Percentiles rank a stretch among this genome's conserved stretches.
These are phyloP conservation scores for Calcarius lapponicus DNA, from an alignment of 2,797 vertebrate species.

Conservation along the genomic window DNA sequence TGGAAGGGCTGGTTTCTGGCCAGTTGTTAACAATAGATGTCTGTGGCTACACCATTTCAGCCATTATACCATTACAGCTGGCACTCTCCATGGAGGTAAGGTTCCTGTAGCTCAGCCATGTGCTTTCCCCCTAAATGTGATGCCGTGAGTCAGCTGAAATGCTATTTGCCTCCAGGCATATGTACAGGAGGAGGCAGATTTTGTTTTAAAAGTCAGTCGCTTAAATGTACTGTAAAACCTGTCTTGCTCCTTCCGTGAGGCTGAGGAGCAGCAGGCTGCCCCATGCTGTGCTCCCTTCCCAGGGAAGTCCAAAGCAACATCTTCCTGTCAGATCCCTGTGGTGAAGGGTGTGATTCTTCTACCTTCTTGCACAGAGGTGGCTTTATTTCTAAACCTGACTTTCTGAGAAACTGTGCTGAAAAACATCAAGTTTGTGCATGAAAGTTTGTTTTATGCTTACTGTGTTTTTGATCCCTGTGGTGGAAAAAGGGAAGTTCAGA, in stretches of 20 bases:
- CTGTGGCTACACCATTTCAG: neutral
- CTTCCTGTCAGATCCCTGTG: neutral
- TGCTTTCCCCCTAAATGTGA: neutral
- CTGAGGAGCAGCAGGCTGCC: neutral
- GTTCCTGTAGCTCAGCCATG: neutral
- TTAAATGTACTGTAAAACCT: neutral
- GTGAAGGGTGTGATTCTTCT: fast-evolving
- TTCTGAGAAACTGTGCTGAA: neutral
- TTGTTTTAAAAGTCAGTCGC: neutral
- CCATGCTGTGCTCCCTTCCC: neutral
- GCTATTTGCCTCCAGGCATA: neutral
- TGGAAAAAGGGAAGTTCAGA: neutral
- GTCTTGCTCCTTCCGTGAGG: neutral
- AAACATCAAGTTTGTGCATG: neutral
- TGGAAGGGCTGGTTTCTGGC: neutral
- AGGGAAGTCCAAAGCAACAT: neutral
- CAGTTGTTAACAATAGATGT: neutral
- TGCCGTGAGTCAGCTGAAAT: neutral
- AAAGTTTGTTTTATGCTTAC: neutral
- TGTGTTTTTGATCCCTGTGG: neutral
- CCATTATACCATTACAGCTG: neutral
- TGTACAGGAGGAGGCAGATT: neutral
- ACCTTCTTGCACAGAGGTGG: neutral
- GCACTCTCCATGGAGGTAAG: neutral
- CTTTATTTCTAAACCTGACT: neutral